Conservation (phyloP, 2,113 vertebrate species). For the Clarias gariepinus region DNA sequence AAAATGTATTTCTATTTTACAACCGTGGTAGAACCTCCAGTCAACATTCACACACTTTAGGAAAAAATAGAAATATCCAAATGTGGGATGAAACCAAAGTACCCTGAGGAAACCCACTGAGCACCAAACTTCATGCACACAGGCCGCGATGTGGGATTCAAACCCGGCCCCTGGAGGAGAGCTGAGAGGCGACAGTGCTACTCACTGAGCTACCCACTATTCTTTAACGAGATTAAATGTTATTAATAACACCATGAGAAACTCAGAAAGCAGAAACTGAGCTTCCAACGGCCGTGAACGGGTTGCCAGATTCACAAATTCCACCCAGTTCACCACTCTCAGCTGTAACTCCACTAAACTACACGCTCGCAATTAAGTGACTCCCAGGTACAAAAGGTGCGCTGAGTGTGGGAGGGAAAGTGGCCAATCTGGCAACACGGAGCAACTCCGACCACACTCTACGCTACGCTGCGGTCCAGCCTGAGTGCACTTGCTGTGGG, state of each 20-base stretch:
- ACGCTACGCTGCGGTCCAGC: not conserved
- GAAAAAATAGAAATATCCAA: no score
- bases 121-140: no score
- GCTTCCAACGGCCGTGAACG: not conserved
- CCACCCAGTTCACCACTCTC: no score
- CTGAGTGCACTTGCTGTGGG: constrained; percentile 3
- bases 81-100: no score
- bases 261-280: not conserved
- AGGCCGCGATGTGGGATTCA: no score
- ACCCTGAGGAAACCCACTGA: no score
- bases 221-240: not conserved
- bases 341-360: not conserved
- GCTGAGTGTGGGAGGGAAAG: not conserved
- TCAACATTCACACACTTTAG: no score
- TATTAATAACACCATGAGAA: not conserved
- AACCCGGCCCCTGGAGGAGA: no score
- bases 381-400: not conserved
- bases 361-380: no score
- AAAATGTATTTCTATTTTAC: no score
- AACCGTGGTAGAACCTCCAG: no score
- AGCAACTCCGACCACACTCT: constrained; percentile 36
- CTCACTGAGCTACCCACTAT: no score
- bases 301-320: not conserved
- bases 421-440: constrained; percentile 41
- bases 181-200: not conserved